Evolutionary conservation across 23 tunicate species (phyloP).

Genomic region (Aplidium turbinatum): DNA sequence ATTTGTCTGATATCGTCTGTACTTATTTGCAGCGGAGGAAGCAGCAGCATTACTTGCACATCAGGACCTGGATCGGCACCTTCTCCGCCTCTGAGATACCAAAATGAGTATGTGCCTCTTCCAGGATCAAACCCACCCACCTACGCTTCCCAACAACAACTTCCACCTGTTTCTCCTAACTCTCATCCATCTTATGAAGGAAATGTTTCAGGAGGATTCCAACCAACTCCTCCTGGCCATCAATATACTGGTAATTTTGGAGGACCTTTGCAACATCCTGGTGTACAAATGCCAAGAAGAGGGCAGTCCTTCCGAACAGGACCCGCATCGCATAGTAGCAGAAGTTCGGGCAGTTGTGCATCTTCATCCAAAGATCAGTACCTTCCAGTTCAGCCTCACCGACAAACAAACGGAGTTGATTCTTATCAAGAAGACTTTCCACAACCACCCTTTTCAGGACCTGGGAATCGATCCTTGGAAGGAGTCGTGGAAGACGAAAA

Average conservation of each 20-base stretch:
- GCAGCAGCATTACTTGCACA: slow-evolving; percentile 64
- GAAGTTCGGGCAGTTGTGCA: slow-evolving; percentile 62
- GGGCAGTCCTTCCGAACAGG: slow-evolving; percentile 49
- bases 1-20: too few relatives aligned
- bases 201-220: slow-evolving; percentile 1
- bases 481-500: slow-evolving; percentile 76
- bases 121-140: slow-evolving; percentile 35
- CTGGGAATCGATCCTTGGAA: slow-evolving; percentile 53
- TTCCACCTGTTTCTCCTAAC: slow-evolving; percentile 43
- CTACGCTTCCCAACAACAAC: slow-evolving; percentile 27
- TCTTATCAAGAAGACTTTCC: slow-evolving; percentile 7
- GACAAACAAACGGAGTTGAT: background rate
- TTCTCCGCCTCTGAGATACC: slow-evolving; percentile 54
- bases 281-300: slow-evolving; percentile 31
- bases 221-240: slow-evolving; percentile 26
- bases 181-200: slow-evolving; percentile 26
- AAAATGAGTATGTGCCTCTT: background rate
- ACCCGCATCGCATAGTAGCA: slow-evolving; percentile 79
- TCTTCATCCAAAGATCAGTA: slow-evolving; percentile 54
- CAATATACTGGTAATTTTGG: slow-evolving; percentile 29
- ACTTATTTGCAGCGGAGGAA: slow-evolving; percentile 56
- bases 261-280: too few relatives aligned
- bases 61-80: slow-evolving; percentile 35
- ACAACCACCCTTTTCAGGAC: slow-evolving; percentile 27
- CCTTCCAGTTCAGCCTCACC: slow-evolving; percentile 5